Conservation (phyloP, 2,888 invertebrate species). For the Apamea anceps region DNA sequence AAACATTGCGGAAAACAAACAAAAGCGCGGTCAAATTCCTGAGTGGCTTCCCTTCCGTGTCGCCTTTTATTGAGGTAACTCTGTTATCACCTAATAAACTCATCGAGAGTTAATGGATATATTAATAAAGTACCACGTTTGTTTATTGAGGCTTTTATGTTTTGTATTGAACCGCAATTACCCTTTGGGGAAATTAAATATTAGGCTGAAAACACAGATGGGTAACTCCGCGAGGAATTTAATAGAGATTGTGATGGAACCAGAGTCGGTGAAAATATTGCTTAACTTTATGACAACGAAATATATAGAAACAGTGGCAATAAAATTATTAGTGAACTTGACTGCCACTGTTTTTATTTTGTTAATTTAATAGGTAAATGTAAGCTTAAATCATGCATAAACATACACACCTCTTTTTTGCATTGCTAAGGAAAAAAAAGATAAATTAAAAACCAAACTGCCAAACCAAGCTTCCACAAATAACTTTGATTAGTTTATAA, state of each 20-base stretch:
- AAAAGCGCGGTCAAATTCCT: constrained; percentile 41
- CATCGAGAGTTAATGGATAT: constrained; percentile 30
- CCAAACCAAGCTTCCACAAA: constrained; percentile 3
- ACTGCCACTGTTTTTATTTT: neutral
- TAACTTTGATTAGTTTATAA: constrained; percentile 21
- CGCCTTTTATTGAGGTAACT: constrained; percentile 29
- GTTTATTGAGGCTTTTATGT: constrained; percentile 26
- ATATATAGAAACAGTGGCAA: neutral
- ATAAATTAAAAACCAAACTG: neutral
- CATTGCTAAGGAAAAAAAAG: neutral
- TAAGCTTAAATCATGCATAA: neutral
- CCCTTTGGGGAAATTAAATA: constrained; percentile 17
- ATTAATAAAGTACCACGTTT: constrained; percentile 39
- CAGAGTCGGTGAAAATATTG: neutral
- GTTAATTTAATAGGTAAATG: neutral
- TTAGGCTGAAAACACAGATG: neutral
- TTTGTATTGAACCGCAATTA: constrained; percentile 30
- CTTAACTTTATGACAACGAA: neutral
- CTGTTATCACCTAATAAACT: constrained; percentile 21
- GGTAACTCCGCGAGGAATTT: neutral
- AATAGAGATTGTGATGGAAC: neutral
- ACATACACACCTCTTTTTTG: too few species aligned
- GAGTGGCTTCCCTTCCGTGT: constrained; percentile 21
- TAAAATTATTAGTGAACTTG: neutral
- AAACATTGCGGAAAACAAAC: constrained; percentile 44